Evolutionary conservation across 1,140 invertebrate species (phyloP), one percentile per base, ranked within the genome.

Genomic region (Achatina immaculata): DNA sequence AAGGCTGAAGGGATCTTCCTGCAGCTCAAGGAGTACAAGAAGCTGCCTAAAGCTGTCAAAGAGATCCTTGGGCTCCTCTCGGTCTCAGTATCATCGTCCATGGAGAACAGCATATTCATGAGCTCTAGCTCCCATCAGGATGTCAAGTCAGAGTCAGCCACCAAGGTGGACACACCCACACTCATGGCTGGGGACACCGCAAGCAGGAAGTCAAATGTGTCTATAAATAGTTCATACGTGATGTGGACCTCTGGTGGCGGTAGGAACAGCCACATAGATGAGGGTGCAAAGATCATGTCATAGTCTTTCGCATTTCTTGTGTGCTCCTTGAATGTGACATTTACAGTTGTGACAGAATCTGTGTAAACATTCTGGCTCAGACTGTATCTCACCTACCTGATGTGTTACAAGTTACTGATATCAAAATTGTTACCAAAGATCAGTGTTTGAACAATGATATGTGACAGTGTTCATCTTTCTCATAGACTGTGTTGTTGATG

Each of bases 1-100:
- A 94, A 94, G 86, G 97, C 97, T 0, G 97, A 98, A 91, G 95
- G 95, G 19, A 97, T 99, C 83, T 98, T 95, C 89, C 90, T 95
- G 85, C 96, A 98, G 89, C 93, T 98, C 0, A 93, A 93, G 43
- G 93, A 94, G 38, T 89, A 88, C 83, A 90, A 89, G 83, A 88
- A 89, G 48, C 76, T 91, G 34, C 88, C 90, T 2, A 73, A 77
- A 9, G 21, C 81, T 36, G 76, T 91, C 38, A 87, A 88, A 81
- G 89, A 90, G 81, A 88, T 90, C 55, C 80, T 90, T 0, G 90
- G 87, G 34, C 80, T 89, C 21, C 62, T 81, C 4, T 81, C 82
- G 11, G 31, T 80, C 11, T 68, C 68, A 31, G 36, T 38, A 7
- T 71, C 78, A 11, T 6, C 28, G 62, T 78, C 76, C 9, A 78